Conservation (phyloP, 2,888 invertebrate species). For the Scaptomyza cyrtandrae region DNA sequence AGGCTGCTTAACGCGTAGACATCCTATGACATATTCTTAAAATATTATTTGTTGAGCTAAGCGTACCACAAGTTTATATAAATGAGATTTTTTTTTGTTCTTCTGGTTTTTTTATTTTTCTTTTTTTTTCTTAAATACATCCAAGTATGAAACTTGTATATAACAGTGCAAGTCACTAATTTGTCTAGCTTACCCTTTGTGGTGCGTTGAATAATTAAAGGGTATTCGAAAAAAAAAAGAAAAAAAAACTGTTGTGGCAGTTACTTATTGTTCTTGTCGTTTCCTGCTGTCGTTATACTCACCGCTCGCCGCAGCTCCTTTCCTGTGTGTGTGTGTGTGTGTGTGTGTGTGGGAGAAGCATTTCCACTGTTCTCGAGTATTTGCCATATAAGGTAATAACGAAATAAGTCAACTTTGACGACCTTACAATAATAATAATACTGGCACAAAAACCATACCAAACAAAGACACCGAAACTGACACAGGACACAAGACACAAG, state of each 20-base stretch:
- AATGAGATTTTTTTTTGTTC: neutral
- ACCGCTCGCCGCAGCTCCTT: constrained; percentile 9
- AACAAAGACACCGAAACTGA: constrained; percentile 22
- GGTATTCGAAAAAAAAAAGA: neutral
- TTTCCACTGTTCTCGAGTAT: constrained; percentile 41
- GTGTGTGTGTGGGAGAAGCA: neutral
- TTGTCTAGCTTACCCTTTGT: neutral
- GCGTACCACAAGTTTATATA: neutral
- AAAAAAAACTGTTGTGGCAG: neutral
- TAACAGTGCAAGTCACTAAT: too few species aligned
- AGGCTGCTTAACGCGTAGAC: neutral
- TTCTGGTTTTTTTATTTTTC: neutral
- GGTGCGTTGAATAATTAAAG: neutral
- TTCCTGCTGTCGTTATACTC: constrained; percentile 14
- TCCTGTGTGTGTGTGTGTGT: too few species aligned
- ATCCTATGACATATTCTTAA: neutral
- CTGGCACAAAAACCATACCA: neutral
- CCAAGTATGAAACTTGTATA: too few species aligned
- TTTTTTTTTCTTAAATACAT: too few species aligned
- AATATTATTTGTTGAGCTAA: neutral
- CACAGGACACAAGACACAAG: constrained; percentile 51
- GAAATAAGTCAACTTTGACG: constrained; percentile 35
- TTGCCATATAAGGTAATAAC: constrained; percentile 50
- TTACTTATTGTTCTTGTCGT: constrained; percentile 5
- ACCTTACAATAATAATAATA: constrained; percentile 54